Evolutionary conservation across 2,113 vertebrate genomes (phyloP), one percentile per base, ranked within the genome.

Genomic region (Dipodomys spectabilis): DNA sequence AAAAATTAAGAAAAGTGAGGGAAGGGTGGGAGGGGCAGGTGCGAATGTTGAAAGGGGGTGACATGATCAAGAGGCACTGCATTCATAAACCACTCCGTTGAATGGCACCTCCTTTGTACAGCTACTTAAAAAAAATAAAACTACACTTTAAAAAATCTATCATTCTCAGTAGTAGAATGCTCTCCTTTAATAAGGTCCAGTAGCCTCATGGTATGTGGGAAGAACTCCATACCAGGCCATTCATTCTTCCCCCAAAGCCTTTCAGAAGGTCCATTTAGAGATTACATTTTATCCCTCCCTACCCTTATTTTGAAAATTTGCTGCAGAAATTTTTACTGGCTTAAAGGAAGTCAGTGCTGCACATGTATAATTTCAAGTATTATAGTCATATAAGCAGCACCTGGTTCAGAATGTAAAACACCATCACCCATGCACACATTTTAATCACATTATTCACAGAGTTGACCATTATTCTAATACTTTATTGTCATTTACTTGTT

Each of bases 401-500:
- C 11, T 18, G 30, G 23, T 60, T 75, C 9, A 86, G 49, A 90
- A 90, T 73, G 72, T 12, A 35, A 79, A 87, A 82, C 57, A 73
- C 10, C 53, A 25, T 35, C 72, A 57, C 27, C 13, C 60, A 57
- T 5, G 20, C 4, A 49, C 23, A 23, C 30, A 60, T 62, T 81
- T n/a, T 28, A 84, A 20, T 49, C 53, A 64, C 8, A 18, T 68
- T 67, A 4, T 25, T 69, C 27, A 7, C 8, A 15, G 45, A 18
- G 39, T 28, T 32, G 64, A 86, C 10, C 27, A 74, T 30, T 57
- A 49, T 73, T 49, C 39, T 64, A 28, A 44, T 39, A 39, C 39
- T 35, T 75, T 83, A 88, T 22, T 90, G 9, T 35, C 25, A 64
- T 77, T 91, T 82, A 44, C 13, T 67, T 91, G 28, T 77, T 95